phyloP scores from a whole-genome alignment of 64 coral and sea anemone species.

The Orbicella faveolata region DNA sequence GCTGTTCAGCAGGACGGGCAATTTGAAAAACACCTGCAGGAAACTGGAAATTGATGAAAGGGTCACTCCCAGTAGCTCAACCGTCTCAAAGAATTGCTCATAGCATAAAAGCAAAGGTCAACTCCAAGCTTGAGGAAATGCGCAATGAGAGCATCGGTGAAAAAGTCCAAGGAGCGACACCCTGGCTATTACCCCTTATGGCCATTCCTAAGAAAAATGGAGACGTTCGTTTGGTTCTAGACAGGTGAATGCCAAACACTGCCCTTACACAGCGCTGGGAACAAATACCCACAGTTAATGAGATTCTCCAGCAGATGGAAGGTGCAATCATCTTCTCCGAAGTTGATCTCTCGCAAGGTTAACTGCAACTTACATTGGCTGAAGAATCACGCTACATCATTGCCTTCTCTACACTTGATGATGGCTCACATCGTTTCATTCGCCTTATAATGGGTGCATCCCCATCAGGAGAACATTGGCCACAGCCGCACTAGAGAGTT shows the following conservation, averaged over 20 bases:
- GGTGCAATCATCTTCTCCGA: constrained; percentile 57
- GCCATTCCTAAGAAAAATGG: too few relatives aligned
- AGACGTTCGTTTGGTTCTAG: too few relatives aligned
- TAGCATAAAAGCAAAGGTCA: constrained; percentile 33
- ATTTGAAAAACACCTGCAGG: constrained; percentile 19
- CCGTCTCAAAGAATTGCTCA: not conserved
- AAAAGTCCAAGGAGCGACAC: too few relatives aligned
- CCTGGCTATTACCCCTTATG: too few relatives aligned
- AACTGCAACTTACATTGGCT: constrained; percentile 31
- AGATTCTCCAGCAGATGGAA: constrained; percentile 18
- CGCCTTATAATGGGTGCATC: constrained; percentile 29
- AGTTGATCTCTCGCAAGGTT: constrained; percentile 37
- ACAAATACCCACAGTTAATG: constrained; percentile 11
- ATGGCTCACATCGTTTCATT: not conserved
- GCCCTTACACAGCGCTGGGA: not conserved
- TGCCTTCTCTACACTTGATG: constrained; percentile 50
- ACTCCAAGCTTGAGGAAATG: constrained; percentile 52
- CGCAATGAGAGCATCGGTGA: not conserved
- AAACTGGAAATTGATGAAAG: constrained; percentile 39
- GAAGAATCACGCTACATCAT: constrained; percentile 53
- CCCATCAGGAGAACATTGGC: constrained; percentile 21
- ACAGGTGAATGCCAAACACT: not conserved
- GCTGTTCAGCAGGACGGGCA: constrained; percentile 40
- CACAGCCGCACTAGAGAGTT: not conserved
- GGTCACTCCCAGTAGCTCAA: constrained; percentile 11